phyloP scores from a whole-genome alignment of 1,140 invertebrate species.

The Solen grandis region DNA sequence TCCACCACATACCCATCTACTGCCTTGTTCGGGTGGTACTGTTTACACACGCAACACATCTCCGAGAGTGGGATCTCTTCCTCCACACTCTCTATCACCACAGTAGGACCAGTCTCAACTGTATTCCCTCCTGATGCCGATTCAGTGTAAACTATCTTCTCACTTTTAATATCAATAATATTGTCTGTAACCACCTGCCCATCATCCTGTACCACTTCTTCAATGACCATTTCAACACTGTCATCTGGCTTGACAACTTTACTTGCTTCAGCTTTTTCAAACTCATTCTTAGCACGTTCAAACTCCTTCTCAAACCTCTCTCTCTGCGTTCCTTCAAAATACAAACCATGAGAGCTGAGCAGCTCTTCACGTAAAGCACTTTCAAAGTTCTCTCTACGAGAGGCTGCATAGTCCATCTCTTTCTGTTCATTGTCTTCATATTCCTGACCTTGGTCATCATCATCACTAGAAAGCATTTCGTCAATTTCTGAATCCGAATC shows the following conservation, averaged over 20 bases:
- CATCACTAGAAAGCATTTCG: constrained; percentile 53
- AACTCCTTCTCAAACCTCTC: constrained; percentile 48
- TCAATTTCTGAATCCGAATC: constrained; percentile 52
- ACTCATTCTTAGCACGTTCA: constrained; percentile 39
- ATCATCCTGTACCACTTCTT: constrained; percentile 26
- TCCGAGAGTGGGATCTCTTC: constrained; percentile 45
- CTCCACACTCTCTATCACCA: constrained; percentile 47
- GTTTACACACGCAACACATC: constrained; percentile 51
- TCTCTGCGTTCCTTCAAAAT: constrained; percentile 51
- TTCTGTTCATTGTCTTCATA: constrained; percentile 26
- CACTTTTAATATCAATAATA: constrained; percentile 11
- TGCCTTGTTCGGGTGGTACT: constrained; percentile 27
- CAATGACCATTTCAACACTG: constrained; percentile 17
- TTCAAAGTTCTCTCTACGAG: constrained; percentile 45
- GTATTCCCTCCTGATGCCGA: constrained; percentile 4
- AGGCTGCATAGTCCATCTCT: constrained; percentile 20
- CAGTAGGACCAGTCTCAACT: constrained; percentile 49
- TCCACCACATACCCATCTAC: constrained; percentile 48
- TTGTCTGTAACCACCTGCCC: constrained; percentile 28
- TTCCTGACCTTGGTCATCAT: constrained; percentile 14
- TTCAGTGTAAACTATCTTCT: constrained; percentile 39
- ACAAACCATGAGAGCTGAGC: constrained; percentile 44
- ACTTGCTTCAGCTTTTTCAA: not conserved
- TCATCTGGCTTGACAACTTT: not conserved
- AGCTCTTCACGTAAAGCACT: constrained; percentile 51